Conservation (phyloP, 2,113 vertebrate genomes). For the Syngnathus scovelli region DNA sequence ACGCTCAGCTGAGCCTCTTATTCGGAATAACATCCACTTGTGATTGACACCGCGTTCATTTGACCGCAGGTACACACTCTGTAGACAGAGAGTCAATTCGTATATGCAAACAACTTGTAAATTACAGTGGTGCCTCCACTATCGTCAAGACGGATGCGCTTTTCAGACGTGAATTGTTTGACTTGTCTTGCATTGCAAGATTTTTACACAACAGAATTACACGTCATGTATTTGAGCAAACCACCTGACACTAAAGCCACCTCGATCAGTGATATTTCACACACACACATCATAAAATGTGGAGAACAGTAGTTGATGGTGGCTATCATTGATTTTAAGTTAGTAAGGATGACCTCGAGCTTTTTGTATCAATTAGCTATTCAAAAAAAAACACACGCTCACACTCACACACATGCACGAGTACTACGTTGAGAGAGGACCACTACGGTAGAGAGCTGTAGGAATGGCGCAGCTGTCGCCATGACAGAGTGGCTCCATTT, state of each 20-base stretch:
- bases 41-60: slow-evolving; percentile 2
- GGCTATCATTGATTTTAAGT: too few relatives aligned
- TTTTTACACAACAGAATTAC: too few relatives aligned
- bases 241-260: too few relatives aligned
- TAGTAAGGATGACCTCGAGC: too few relatives aligned
- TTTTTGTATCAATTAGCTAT: not conserved
- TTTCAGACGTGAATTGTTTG: too few relatives aligned
- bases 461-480: slow-evolving; percentile 39
- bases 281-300: too few relatives aligned
- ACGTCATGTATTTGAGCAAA: too few relatives aligned
- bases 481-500: slow-evolving; percentile 48
- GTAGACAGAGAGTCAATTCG: slow-evolving; percentile 48
- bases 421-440: not conserved
- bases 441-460: slow-evolving; percentile 8
- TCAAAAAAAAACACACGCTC: not conserved
- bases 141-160: not conserved
- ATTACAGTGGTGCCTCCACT: not conserved
- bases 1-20: slow-evolving; percentile 34
- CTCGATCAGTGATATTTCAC: too few relatives aligned
- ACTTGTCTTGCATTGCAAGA: too few relatives aligned
- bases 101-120: not conserved
- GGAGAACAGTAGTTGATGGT: too few relatives aligned
- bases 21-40: slow-evolving; percentile 52
- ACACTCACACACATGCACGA: not conserved
- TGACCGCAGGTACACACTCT: not conserved